Conservation (phyloP, 2,797 vertebrate species). For the Coregonus suidteri region DNA sequence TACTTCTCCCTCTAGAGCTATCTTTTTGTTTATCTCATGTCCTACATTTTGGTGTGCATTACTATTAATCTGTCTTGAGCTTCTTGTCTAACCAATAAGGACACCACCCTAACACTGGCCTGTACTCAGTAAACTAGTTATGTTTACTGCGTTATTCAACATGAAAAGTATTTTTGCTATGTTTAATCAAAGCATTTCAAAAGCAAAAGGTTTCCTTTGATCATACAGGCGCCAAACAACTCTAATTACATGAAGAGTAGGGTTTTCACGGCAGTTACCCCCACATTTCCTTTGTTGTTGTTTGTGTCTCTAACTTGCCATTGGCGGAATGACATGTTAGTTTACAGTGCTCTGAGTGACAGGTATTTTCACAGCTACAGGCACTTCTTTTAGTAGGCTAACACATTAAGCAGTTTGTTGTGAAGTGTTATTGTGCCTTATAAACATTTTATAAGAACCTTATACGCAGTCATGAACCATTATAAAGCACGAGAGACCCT, state of each 20-base stretch:
- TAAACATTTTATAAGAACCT: neutral
- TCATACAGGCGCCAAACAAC: constrained; percentile 24
- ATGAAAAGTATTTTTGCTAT: neutral
- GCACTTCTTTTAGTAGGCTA: neutral
- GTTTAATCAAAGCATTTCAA: constrained; percentile 36
- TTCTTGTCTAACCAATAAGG: neutral
- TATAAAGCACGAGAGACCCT: neutral
- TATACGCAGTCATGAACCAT: neutral
- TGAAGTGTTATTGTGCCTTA: neutral
- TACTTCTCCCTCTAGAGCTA: neutral
- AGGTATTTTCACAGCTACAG: constrained; percentile 6
- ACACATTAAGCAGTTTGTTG: neutral
- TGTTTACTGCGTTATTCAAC: neutral
- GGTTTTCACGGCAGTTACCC: neutral
- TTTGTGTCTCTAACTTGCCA: neutral
- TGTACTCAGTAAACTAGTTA: neutral
- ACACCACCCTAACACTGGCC: neutral
- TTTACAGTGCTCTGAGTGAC: neutral
- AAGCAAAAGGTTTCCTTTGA: constrained; percentile 35
- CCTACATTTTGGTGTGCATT: neutral
- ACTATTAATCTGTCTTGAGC: neutral
- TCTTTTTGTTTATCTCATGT: neutral
- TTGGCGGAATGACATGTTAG: constrained; percentile 2
- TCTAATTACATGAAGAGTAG: constrained; percentile 23
- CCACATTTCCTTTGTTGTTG: constrained; percentile 13